Evolutionary conservation across 2,888 invertebrate genomes (phyloP).

Genomic region (Tetragonisca angustula): DNA sequence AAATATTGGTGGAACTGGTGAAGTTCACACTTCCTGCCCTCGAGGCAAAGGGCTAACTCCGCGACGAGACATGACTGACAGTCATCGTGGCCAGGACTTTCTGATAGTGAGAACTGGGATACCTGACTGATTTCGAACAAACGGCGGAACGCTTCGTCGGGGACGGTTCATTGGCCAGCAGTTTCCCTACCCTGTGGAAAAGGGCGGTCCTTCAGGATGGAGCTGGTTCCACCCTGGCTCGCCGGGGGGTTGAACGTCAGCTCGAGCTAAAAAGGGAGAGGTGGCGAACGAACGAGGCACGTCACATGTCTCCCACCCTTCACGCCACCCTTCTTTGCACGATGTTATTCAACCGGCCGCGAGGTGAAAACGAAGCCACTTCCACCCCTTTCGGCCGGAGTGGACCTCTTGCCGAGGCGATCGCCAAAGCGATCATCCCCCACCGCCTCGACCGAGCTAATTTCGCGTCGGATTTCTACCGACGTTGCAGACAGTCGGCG

Average conservation of each 20-base stretch:
- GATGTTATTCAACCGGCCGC: conserved; percentile 53
- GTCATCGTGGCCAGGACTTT: conserved; percentile 77
- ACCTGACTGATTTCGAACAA: conserved; percentile 57
- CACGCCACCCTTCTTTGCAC: conserved; percentile 31
- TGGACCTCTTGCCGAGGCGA: conserved; percentile 21
- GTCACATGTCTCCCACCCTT: conserved; percentile 56
- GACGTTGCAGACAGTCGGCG: not conserved
- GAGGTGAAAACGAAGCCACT: conserved; percentile 65
- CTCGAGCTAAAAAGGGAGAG: conserved; percentile 40
- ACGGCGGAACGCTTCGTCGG: conserved; percentile 49
- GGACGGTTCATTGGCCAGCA: conserved; percentile 71
- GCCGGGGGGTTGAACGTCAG: conserved; percentile 72
- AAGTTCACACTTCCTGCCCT: conserved; percentile 18
- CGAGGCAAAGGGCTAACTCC: conserved; percentile 44
- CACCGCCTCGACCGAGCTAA: conserved; percentile 12
- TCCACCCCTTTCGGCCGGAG: conserved; percentile 47
- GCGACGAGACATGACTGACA: conserved; percentile 74
- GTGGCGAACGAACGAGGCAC: conserved; percentile 49
- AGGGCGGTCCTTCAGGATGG: conserved; percentile 74
- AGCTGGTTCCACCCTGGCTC: conserved; percentile 49
- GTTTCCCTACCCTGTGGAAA: conserved; percentile 72
- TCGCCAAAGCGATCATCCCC: conserved; percentile 1
- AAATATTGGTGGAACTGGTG: conserved; percentile 11
- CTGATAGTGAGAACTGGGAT: conserved; percentile 71
- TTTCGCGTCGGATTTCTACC: conserved; percentile 4